phyloP scores from a whole-genome alignment of 92 coral and sea anemone species.

The Parazoanthus atlanticus region DNA sequence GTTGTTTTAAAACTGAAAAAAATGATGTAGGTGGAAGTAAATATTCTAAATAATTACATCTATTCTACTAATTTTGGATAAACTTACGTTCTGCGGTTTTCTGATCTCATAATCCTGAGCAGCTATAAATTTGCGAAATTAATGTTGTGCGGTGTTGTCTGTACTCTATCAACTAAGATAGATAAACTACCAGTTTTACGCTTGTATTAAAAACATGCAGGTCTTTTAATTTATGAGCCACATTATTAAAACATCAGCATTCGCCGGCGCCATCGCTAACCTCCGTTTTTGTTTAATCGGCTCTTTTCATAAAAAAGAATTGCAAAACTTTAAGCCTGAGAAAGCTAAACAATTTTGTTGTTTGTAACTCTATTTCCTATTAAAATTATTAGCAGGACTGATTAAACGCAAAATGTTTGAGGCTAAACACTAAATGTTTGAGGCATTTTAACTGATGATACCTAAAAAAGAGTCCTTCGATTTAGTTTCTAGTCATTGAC shows the following conservation, averaged over 20 bases:
- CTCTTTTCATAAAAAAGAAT: constrained; percentile 3
- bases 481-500: too few relatives aligned
- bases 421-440: too few relatives aligned
- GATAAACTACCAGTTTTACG: constrained; percentile 6
- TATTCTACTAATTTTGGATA: background rate
- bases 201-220: background rate
- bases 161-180: background rate
- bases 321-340: background rate
- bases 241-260: background rate
- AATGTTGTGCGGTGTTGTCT: constrained; percentile 7
- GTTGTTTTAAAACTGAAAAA: constrained; percentile 1
- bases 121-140: constrained; percentile 15
- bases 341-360: background rate
- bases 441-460: too few relatives aligned
- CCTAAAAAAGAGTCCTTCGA: too few relatives aligned
- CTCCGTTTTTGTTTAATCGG: background rate
- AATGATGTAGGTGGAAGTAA: background rate
- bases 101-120: constrained; percentile 19
- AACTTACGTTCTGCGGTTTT: constrained; percentile 5
- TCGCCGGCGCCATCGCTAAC: constrained; percentile 19
- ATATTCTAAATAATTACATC: background rate
- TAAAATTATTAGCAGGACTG: background rate
- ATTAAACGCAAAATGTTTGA: too few relatives aligned
- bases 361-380: background rate
- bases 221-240: constrained; percentile 6